These are phyloP conservation scores for Anastrepha ludens DNA, from an alignment of 1,140 invertebrate species.

Conservation along the genomic window DNA sequence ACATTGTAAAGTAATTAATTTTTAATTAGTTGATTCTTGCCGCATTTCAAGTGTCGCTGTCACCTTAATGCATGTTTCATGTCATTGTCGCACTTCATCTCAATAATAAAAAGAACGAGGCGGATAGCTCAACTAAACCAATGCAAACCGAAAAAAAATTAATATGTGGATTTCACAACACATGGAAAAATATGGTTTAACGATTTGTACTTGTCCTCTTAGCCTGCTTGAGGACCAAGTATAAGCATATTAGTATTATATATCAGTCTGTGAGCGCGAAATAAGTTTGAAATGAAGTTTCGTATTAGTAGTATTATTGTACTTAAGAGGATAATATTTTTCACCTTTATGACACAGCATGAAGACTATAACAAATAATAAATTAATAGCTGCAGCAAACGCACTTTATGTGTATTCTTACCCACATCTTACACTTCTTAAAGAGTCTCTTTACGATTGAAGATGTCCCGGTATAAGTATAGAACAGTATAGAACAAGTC, in stretches of 20 bases:
- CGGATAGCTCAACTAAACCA: background rate
- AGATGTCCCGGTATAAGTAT: no score
- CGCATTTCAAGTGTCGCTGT: slow-evolving; percentile 36
- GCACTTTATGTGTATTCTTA: no score
- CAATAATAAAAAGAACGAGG: background rate
- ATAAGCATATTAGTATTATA: background rate
- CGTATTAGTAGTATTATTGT: no score
- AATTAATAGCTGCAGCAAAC: no score
- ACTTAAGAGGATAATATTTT: no score
- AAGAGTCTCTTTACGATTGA: no score
- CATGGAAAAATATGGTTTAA: background rate
- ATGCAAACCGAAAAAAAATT: background rate
- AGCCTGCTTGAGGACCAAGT: background rate
- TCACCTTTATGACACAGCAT: no score
- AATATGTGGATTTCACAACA: background rate
- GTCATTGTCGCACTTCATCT: background rate
- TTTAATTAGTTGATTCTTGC: slow-evolving; percentile 54
- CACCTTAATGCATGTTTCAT: slow-evolving; percentile 53
- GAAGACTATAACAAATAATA: no score
- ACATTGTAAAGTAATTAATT: slow-evolving; percentile 41
- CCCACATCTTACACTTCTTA: no score
- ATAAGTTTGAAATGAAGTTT: no score
- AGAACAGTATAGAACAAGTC: no score
- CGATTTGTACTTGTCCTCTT: slow-evolving; percentile 22
- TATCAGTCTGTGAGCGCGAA: no score